Conservation (phyloP, 1,140 invertebrate genomes). For the Drosophila navojoa region DNA sequence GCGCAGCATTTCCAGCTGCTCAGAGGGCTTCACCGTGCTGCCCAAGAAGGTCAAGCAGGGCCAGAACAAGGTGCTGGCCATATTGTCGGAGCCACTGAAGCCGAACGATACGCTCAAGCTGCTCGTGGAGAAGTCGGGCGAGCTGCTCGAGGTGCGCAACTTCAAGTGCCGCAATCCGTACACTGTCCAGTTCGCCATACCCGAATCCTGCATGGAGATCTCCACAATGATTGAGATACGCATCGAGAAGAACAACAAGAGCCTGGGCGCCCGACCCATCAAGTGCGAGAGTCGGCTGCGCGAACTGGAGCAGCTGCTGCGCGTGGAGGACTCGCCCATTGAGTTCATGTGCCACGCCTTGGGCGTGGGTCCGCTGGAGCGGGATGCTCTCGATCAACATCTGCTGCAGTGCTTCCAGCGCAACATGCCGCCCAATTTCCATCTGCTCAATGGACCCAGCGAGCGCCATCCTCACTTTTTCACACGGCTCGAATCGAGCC, state of each 20-base stretch:
- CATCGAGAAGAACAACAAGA: slow-evolving; percentile 90
- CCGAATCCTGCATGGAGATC: slow-evolving; percentile 90
- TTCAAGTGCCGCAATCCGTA: slow-evolving; percentile 92
- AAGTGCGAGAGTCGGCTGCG: slow-evolving; percentile 93
- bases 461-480: slow-evolving; percentile 83
- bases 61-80: slow-evolving; percentile 91
- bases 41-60: slow-evolving; percentile 85
- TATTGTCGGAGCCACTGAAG: slow-evolving; percentile 90
- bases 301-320: slow-evolving; percentile 91
- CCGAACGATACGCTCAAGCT: slow-evolving; percentile 90
- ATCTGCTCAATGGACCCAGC: slow-evolving; percentile 87
- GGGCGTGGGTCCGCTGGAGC: slow-evolving; percentile 90
- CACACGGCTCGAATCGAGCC: slow-evolving; percentile 80
- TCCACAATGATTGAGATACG: slow-evolving; percentile 92
- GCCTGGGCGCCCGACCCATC: slow-evolving; percentile 90
- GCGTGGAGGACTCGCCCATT: slow-evolving; percentile 90
- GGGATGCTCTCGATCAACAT: slow-evolving; percentile 91
- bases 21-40: slow-evolving; percentile 79
- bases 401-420: slow-evolving; percentile 91
- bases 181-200: slow-evolving; percentile 91
- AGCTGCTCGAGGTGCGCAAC: slow-evolving; percentile 89
- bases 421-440: slow-evolving; percentile 92
- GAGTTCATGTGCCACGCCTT: slow-evolving; percentile 95
- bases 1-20: slow-evolving; percentile 76
- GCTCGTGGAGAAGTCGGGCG: slow-evolving; percentile 91